These are phyloP conservation scores for Lepeophtheirus nordmannii DNA, from an alignment of 2,888 invertebrate genomes.

Conservation along the genomic window DNA sequence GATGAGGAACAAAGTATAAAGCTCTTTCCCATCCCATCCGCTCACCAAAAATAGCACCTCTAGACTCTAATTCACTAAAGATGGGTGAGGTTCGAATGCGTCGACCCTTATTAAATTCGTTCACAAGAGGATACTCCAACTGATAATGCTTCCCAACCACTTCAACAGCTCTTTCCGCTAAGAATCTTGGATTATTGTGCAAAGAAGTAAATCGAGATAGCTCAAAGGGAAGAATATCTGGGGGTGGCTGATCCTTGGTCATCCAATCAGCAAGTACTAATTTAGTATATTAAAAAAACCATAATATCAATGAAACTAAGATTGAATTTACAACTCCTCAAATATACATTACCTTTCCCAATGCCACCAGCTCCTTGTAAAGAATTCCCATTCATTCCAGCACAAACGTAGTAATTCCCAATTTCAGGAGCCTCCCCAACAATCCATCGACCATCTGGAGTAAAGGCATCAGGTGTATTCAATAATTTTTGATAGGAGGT, in stretches of 20 bases:
- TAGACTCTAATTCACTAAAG: constrained; percentile 48
- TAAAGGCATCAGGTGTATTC: constrained; percentile 53
- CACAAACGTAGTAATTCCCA: constrained; percentile 52
- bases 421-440: constrained; percentile 50
- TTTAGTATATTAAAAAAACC: neutral
- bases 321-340: no score
- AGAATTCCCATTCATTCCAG: constrained; percentile 52
- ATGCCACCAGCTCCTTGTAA: constrained; percentile 54
- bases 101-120: constrained; percentile 45
- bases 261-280: constrained; percentile 48
- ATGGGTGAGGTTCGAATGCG: constrained; percentile 50
- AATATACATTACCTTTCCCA: constrained; percentile 42
- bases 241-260: constrained; percentile 45
- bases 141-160: constrained; percentile 42
- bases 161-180: constrained; percentile 48
- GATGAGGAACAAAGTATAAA: constrained; percentile 48
- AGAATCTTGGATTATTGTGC: constrained; percentile 45
- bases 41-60: constrained; percentile 51
- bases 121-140: constrained; percentile 25
- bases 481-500: constrained; percentile 36
- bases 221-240: constrained; percentile 46
- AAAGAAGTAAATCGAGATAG: constrained; percentile 49
- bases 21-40: constrained; percentile 55
- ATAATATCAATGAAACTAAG: neutral
- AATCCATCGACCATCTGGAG: constrained; percentile 53